These are phyloP conservation scores for Tetheella fluctuosa DNA, from an alignment of 2,888 invertebrate species.

Conservation along the genomic window DNA sequence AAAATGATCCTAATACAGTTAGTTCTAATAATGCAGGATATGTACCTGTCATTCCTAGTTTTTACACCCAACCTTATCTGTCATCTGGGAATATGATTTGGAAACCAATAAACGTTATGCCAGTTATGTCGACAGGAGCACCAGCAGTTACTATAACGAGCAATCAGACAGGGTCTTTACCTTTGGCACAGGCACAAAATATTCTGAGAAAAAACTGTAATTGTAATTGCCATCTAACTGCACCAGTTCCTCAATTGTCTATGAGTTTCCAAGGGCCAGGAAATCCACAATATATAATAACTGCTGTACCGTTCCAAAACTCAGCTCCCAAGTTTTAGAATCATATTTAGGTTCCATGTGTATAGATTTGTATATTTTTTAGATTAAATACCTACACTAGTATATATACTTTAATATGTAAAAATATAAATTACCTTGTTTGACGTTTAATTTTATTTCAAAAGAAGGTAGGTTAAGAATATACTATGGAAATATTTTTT, in stretches of 20 bases:
- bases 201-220: constrained; percentile 40
- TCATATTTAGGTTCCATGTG: neutral
- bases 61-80: constrained; percentile 47
- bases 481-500: neutral
- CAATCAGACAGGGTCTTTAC: constrained; percentile 22
- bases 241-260: constrained; percentile 22
- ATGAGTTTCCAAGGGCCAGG: constrained; percentile 31
- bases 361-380: constrained; percentile 13
- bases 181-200: constrained; percentile 25
- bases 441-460: constrained; percentile 2
- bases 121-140: constrained; percentile 40
- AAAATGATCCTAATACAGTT: constrained; percentile 15
- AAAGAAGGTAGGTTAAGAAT: neutral
- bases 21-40: constrained; percentile 27
- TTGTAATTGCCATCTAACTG: constrained; percentile 55
- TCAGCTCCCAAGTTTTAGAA: constrained; percentile 30
- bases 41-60: constrained; percentile 42
- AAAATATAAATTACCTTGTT: constrained; percentile 14
- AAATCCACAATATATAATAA: constrained; percentile 54
- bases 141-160: constrained; percentile 26
- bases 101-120: constrained; percentile 54
- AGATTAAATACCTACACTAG: constrained; percentile 16
- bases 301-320: constrained; percentile 48
- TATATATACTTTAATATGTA: constrained; percentile 13
- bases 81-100: constrained; percentile 53